Conservation (phyloP, 2,888 invertebrate species). For the Perizoma affinitatum region DNA sequence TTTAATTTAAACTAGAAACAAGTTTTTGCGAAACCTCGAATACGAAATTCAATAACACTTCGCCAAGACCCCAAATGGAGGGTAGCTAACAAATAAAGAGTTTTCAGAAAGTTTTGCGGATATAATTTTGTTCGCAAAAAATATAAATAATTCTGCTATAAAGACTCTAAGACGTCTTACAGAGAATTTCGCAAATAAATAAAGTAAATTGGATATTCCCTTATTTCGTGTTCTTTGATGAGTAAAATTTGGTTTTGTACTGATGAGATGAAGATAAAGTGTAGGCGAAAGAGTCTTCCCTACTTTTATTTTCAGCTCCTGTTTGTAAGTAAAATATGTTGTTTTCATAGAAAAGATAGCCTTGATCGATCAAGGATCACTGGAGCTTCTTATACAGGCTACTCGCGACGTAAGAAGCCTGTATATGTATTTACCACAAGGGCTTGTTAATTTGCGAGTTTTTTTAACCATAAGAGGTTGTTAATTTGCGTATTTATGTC, state of each 20-base stretch:
- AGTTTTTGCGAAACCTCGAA: neutral
- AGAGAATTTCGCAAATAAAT: conserved; percentile 16
- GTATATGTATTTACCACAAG: too few species aligned
- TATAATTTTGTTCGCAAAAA: conserved; percentile 10
- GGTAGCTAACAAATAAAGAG: neutral
- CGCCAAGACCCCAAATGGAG: neutral
- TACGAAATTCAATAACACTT: neutral
- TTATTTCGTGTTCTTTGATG: conserved; percentile 20
- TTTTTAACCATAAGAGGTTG: too few species aligned
- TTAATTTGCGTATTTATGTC: too few species aligned
- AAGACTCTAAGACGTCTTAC: conserved; percentile 8
- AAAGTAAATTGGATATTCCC: conserved; percentile 18
- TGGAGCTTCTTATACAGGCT: too few species aligned
- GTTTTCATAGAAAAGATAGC: too few species aligned
- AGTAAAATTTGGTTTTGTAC: conserved; percentile 6
- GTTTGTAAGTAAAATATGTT: too few species aligned
- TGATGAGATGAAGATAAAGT: conserved; percentile 7
- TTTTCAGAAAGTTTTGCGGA: neutral
- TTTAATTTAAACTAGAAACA: neutral
- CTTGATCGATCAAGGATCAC: too few species aligned
- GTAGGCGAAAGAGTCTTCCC: neutral
- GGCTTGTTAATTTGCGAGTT: too few species aligned
- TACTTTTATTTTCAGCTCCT: too few species aligned
- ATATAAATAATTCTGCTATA: conserved; percentile 8
- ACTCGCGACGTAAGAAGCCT: too few species aligned